Percentiles rank a stretch among this genome's conserved stretches.
phyloP scores from a whole-genome alignment of 2,113 vertebrate species.

The Chloropsis hardwickii region DNA sequence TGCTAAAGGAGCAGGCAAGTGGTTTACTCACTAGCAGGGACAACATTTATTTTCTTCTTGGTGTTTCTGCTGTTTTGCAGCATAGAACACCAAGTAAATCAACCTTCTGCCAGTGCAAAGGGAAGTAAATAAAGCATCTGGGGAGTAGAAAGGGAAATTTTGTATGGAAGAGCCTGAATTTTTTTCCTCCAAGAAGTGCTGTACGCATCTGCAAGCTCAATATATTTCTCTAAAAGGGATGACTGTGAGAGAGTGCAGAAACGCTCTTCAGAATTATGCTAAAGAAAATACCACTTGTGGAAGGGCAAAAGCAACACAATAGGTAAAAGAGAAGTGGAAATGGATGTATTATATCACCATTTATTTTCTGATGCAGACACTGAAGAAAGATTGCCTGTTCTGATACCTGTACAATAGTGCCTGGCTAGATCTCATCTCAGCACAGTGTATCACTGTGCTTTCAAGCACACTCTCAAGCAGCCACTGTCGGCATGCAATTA shows the following conservation, averaged over 20 bases:
- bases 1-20: not conserved
- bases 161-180: not conserved
- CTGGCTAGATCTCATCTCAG: slow-evolving; percentile 38
- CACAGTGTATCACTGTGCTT: slow-evolving; percentile 3
- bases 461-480: not conserved
- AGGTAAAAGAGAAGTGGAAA: not conserved
- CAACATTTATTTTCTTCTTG: not conserved
- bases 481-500: not conserved
- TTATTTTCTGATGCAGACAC: slow-evolving; percentile 56
- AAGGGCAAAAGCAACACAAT: not conserved
- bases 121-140: not conserved
- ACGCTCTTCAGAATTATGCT: not conserved
- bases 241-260: not conserved
- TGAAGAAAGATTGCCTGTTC: slow-evolving; percentile 6
- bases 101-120: not conserved
- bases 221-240: not conserved
- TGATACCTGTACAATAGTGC: not conserved
- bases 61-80: not conserved
- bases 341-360: not conserved
- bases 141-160: not conserved
- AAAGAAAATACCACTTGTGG: not conserved
- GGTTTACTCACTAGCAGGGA: not conserved
- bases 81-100: not conserved
- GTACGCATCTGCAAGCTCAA: not conserved
- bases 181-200: not conserved